Evolutionary conservation across 64 coral and sea anemone species (phyloP), one percentile per base, ranked within the genome.

Genomic region (Stichodactyla helianthus): DNA sequence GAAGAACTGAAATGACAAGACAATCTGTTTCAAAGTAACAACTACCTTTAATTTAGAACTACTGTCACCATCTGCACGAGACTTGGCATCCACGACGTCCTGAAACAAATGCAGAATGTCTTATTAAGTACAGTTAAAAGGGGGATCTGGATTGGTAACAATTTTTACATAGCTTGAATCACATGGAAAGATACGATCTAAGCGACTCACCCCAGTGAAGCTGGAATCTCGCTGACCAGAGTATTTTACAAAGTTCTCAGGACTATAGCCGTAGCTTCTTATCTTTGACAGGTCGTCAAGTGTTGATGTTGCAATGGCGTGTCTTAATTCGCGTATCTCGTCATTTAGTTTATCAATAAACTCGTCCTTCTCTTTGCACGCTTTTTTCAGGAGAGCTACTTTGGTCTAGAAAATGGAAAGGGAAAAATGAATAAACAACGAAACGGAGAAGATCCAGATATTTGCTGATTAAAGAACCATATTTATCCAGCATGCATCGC

Each of bases 351-450:
- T 93, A 17, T 99, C 90, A 13, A 99, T 83, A 44, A 85, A 82
- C 26, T 92, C 97, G 50, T 95, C 97, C 52, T 99, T 99, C 35
- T 99, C 97, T 61, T 99, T 99, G 78, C 97, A 99, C 0, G 97
- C 97, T 82, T 88, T 94, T 51, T 93, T 99, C 1, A 99, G 93
- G 6, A 99, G 84, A 10, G 97, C 84, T 1, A 90, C 88, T 90
- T 99, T 99, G 14, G 93, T 90, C 97, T 99, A 5, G 5, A 10
- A 23, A 86, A 86, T 10, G n/a, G 20, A 88, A 31, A 15, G 8
- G 55, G 14, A 58, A 58, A 58, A 58, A 58, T 58, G 55, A 9
- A 58, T 58, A 58, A 15, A 58, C 8, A 58, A 58, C 55, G 8
- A 15, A 58, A 58, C 2, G 3, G 35, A 44, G 35, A 44, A 58